Percentiles rank a stretch among this genome's conserved stretches.
phyloP scores from a whole-genome alignment of 2,797 vertebrate genomes.

The Micrastur ruficollis region DNA sequence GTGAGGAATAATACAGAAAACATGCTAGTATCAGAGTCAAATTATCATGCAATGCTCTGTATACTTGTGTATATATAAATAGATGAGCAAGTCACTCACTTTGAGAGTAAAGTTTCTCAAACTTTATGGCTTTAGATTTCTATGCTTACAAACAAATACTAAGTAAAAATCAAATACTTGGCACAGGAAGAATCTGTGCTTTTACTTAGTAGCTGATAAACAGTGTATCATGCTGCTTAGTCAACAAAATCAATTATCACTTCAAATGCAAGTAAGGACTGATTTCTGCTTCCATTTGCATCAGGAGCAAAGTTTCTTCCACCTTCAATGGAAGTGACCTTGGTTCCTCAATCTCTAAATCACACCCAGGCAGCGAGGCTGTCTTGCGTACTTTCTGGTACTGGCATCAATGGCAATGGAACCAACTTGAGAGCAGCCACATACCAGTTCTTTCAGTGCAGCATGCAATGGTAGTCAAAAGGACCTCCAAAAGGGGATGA shows the following conservation, averaged over 20 bases:
- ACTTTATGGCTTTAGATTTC: neutral
- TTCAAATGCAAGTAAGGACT: neutral
- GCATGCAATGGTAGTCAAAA: neutral
- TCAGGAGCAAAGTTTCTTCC: too few species aligned
- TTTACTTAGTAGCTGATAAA: neutral
- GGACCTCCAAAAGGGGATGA: neutral
- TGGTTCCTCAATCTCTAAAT: neutral
- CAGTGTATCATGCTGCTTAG: neutral
- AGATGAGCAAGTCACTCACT: neutral
- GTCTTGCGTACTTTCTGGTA: neutral
- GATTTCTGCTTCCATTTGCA: neutral
- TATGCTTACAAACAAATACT: neutral
- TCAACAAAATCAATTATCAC: neutral
- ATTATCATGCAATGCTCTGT: neutral
- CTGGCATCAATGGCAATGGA: neutral
- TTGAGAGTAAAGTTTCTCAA: neutral
- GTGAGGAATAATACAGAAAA: neutral
- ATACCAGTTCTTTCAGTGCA: too few species aligned
- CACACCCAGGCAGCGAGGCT: neutral
- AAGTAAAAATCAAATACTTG: neutral
- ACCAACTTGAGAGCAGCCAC: neutral
- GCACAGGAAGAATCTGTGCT: neutral
- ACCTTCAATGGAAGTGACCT: fast-evolving
- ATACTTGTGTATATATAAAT: neutral
- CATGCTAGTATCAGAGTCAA: neutral